Evolutionary conservation across 2,888 invertebrate genomes (phyloP).

Genomic region (Bembecia ichneumoniformis): DNA sequence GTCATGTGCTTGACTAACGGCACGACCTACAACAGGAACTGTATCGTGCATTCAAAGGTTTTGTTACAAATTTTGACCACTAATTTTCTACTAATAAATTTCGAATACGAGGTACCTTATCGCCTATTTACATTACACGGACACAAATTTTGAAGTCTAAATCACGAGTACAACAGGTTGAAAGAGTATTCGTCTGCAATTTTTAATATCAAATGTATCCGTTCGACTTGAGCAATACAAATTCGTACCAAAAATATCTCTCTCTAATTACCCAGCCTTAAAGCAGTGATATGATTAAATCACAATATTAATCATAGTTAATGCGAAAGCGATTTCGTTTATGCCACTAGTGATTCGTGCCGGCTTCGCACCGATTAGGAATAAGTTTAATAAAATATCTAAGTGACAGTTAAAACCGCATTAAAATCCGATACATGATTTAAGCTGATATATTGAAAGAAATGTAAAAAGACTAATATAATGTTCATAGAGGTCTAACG

Average conservation of each 20-base stretch:
- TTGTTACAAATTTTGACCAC: conserved; percentile 59
- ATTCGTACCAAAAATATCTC: conserved; percentile 62
- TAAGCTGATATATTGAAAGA: too few relatives aligned
- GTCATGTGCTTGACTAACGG: conserved; percentile 43
- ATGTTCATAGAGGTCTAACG: too few relatives aligned
- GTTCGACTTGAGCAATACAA: conserved; percentile 60
- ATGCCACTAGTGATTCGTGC: too few relatives aligned
- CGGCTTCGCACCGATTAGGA: too few relatives aligned
- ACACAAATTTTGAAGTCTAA: conserved; percentile 20
- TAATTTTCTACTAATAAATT: conserved; percentile 29
- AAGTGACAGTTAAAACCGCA: too few relatives aligned
- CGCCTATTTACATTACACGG: conserved; percentile 30
- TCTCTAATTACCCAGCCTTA: conserved; percentile 34
- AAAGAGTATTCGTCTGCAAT: conserved; percentile 34
- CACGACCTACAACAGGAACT: conserved; percentile 69
- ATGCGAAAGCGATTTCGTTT: too few relatives aligned
- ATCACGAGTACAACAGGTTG: conserved; percentile 23
- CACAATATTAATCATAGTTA: conserved; percentile 29
- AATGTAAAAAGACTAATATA: too few relatives aligned
- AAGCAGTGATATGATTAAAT: conserved; percentile 66
- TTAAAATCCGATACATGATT: too few relatives aligned
- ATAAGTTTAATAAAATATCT: too few relatives aligned
- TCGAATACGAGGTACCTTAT: conserved; percentile 33
- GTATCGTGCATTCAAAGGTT: conserved; percentile 65
- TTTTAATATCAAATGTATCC: conserved; percentile 30